Base-by-base conservation (phyloP, 35 echinoderm and acorn worm species). In the Holothuria glaberrima region DNA sequence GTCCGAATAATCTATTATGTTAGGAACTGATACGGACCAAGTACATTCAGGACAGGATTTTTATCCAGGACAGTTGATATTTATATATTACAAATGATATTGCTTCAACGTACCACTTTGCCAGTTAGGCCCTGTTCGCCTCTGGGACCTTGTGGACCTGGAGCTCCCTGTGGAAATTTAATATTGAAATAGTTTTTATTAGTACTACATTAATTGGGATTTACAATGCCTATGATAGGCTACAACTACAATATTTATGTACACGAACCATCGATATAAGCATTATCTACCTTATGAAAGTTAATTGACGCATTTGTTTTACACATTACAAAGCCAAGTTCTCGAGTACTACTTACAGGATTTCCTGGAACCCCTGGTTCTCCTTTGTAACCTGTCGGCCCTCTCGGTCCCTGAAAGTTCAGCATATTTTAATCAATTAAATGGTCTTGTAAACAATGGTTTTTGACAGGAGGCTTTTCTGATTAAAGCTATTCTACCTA, bases 311-410 rank as follows among this genome's bases (percentile, higher is more conserved):
- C 36, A 41, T 41, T 2, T 41, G 36, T 4, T 41, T 41, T 41
- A 41, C 2, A 4, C 7, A 41, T 41, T 4, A 41, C 36, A 7
- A 4, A 7, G 7, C 7, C 2, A 41, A 41, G 36, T 2, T 41
- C 36, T 41, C 7, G 36, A 4, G 2, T 41, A 41, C 7, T 54
- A 17, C 50, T 41, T 75, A 75, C 71, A 32, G 32, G 16, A 31
- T 32, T 0, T 6, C 71, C 71, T 0, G 10, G 29, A 45, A 22
- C 24, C 19, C 71, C 71, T 14, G 16, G 30, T n/a, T 75, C 71
- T 31, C 71, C 71, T 45, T 75, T 75, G 1, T 41, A 60, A 82
- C 79, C 79, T 4, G 48, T 27, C 25, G 79, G 79, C 18, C 79
- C 79, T 48, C 46, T 27, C 13, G 79, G 17, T 82, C 79, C 79